Percentiles rank a stretch among this genome's conserved stretches.
Evolutionary conservation across 1,140 invertebrate species (phyloP).

Genomic region (Lordiphosa clarofinis): DNA sequence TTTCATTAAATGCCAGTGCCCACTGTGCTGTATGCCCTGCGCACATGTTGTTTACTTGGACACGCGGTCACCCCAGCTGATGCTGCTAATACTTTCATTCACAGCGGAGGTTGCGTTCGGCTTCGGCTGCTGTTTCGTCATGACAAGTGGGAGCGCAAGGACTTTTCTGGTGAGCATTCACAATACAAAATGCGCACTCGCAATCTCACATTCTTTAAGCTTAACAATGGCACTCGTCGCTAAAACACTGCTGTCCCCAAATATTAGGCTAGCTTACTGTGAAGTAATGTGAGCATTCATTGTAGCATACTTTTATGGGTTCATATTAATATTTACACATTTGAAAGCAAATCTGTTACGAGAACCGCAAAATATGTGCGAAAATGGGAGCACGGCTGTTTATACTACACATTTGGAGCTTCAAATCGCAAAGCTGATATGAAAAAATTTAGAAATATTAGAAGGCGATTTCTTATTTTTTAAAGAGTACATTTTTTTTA

Average conservation of each 20-base stretch:
- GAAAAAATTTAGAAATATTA: too few species aligned
- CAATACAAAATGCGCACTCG: slow-evolving; percentile 67
- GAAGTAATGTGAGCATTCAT: too few species aligned
- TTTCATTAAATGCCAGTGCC: slow-evolving; percentile 4
- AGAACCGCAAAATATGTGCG: too few species aligned
- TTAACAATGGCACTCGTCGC: slow-evolving; percentile 16
- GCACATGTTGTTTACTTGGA: slow-evolving; percentile 76
- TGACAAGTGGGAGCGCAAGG: slow-evolving; percentile 40
- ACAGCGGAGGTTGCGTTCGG: slow-evolving; percentile 45
- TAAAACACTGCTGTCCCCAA: slow-evolving; percentile 23
- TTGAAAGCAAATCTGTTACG: too few species aligned
- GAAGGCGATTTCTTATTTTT: too few species aligned
- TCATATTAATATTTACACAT: too few species aligned
- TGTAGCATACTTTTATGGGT: too few species aligned
- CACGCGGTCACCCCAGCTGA: slow-evolving; percentile 52
- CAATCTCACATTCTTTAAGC: too few species aligned
- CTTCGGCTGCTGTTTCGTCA: slow-evolving; percentile 28
- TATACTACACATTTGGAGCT: too few species aligned
- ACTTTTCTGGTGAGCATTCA: slow-evolving; percentile 33
- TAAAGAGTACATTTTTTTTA: too few species aligned
- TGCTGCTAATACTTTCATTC: slow-evolving; percentile 62
- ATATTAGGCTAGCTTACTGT: neutral
- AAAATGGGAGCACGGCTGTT: too few species aligned
- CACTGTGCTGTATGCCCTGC: slow-evolving; percentile 37
- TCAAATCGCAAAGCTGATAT: too few species aligned